Conservation (phyloP, 2,888 invertebrate species). For the Pediacus dermestoides region DNA sequence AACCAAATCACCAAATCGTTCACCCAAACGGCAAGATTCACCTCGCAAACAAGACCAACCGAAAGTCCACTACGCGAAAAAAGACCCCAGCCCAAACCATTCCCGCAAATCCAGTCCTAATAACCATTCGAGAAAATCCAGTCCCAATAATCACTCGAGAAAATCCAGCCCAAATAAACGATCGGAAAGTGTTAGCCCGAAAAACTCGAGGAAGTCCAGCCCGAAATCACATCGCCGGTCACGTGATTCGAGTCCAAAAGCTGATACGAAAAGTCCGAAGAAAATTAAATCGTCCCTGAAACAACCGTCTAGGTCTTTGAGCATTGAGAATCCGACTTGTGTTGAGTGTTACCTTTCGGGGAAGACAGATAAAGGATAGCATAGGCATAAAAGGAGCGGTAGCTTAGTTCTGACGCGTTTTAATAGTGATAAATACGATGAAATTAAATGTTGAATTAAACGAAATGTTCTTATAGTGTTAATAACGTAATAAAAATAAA, state of each 20-base stretch:
- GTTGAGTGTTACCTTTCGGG: conserved; percentile 70
- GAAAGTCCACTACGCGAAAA: conserved; percentile 24
- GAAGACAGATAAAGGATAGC: conserved; percentile 52
- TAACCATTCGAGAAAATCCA: conserved; percentile 29
- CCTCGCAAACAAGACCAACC: conserved; percentile 34
- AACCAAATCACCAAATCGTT: conserved; percentile 15
- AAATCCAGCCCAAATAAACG: conserved; percentile 28
- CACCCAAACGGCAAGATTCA: conserved; percentile 35
- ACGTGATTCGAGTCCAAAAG: conserved; percentile 34
- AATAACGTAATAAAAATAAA: too few relatives aligned
- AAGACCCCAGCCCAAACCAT: conserved; percentile 32
- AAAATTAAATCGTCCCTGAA: conserved; percentile 46
- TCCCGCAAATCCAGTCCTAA: conserved; percentile 26
- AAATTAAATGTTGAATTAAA: conserved; percentile 40
- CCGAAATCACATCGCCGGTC: conserved; percentile 38
- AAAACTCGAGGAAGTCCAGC: conserved; percentile 25
- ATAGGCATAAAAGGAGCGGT: conserved; percentile 29
- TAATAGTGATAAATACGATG: conserved; percentile 31
- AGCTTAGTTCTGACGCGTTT: conserved; percentile 30
- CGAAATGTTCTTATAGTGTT: too few relatives aligned
- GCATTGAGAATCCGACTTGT: conserved; percentile 68
- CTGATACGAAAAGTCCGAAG: conserved; percentile 34
- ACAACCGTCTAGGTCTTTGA: conserved; percentile 54
- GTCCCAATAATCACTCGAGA: conserved; percentile 24
- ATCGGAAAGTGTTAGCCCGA: conserved; percentile 28